Evolutionary conservation across 2,888 invertebrate species (phyloP), one percentile per base, ranked within the genome.

Genomic region (Habrosyne pyritoides): DNA sequence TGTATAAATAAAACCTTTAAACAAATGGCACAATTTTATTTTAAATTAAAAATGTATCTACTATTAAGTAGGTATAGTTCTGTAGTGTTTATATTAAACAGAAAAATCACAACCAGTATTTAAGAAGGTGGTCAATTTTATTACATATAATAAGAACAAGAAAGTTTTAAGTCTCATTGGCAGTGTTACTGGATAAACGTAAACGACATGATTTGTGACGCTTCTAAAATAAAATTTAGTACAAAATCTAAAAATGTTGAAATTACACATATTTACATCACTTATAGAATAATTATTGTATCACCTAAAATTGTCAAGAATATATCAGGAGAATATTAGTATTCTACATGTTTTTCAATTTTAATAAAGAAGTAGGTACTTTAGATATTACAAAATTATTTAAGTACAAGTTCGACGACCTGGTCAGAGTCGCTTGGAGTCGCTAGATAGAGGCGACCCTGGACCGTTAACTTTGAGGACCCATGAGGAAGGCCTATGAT

Each of bases 1-100:
- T 21, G 61, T 72, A 68, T 61, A 70, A 78, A 75, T 55, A 74
- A 67, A 68, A 63, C 63, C 51, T 1, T 57, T 60, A 63, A 65
- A 54, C 70, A 84, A 83, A 91, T 91, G 90, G 89, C 90, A 91
- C 91, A 80, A 78, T 87, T 88, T 86, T 84, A 86, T 87, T 84
- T 71, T 67, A 73, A 33, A 69, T 60, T 75, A 73, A 64, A 79
- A 69, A 64, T 42, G 42, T 42, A 24, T 75, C 73, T 77, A 75
- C 66, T 76, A 75, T 71, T 76, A 78, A 77, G 73, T 77, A 79
- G 68, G 70, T 74, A 68, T 75, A 66, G 56, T 65, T 71, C 28
- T 10, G 50, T 42, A 42, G 28, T 28, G 18, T 28, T 58, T 60
- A 60, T 66, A 61, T 66, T 65, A 74, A 77, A 77, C 63, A 70